Percentiles rank a stretch among this genome's conserved stretches.
phyloP scores from a whole-genome alignment of 1,140 invertebrate species.

The Daktulosphaira vitifoliae region DNA sequence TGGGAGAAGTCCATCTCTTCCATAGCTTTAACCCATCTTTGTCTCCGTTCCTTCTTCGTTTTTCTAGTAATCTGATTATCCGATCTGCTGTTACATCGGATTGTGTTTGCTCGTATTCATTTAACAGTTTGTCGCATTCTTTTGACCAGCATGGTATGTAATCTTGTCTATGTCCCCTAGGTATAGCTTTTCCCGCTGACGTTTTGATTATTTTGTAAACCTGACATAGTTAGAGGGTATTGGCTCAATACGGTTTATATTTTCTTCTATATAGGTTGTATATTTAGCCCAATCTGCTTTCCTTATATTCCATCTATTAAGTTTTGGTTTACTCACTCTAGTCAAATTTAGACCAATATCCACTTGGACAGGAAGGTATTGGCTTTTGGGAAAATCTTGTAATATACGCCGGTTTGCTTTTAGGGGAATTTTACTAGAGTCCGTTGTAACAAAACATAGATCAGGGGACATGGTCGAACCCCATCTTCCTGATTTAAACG shows the following conservation, averaged over 20 bases:
- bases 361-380: background rate
- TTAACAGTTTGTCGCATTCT: background rate
- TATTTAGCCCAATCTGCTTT: background rate
- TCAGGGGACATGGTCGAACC: background rate
- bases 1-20: no score
- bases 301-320: background rate
- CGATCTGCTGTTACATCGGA: no score
- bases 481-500: background rate
- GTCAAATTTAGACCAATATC: background rate
- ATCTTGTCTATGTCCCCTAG: background rate
- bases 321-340: background rate
- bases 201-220: background rate
- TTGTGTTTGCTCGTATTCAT: background rate
- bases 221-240: background rate
- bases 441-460: no score
- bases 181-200: background rate
- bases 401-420: no score
- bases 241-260: background rate
- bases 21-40: no score
- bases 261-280: background rate
- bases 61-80: no score
- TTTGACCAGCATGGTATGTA: background rate
- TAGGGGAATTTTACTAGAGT: no score
- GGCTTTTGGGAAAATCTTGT: no score
- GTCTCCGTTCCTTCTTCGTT: no score